A percentile compares a stretch with the other conserved stretches of the same genome.
phyloP scores from a whole-genome alignment of 2,113 vertebrate species.

The Fregetta grallaria region DNA sequence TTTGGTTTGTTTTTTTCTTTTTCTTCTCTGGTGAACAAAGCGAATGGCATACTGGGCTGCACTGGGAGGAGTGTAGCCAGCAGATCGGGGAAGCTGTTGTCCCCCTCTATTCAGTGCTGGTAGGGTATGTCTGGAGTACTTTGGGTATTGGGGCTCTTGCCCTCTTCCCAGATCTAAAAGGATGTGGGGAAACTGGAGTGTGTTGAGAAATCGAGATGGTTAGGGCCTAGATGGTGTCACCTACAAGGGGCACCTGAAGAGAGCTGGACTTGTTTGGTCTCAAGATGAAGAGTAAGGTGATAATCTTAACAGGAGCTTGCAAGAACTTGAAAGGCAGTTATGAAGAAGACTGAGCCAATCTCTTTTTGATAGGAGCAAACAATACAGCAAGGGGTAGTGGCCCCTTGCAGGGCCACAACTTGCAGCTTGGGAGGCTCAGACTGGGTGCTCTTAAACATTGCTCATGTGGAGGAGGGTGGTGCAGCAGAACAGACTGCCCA shows the following conservation, averaged over 20 bases:
- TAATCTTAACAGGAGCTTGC: neutral
- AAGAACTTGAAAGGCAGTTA: neutral
- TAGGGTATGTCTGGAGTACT: neutral
- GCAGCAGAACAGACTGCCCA: neutral
- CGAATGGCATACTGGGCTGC: neutral
- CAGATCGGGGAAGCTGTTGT: neutral
- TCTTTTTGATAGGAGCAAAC: neutral
- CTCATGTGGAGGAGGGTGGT: neutral
- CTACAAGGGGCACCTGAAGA: neutral
- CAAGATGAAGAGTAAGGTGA: neutral
- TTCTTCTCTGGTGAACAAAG: neutral
- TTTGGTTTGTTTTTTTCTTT: neutral
- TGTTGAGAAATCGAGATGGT: neutral
- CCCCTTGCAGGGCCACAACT: neutral
- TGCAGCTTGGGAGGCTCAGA: neutral
- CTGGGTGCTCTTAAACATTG: neutral
- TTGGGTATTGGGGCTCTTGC: neutral
- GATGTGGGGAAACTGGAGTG: neutral
- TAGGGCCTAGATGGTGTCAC: neutral
- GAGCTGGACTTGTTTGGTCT: neutral
- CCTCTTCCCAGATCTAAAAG: neutral
- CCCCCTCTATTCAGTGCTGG: neutral
- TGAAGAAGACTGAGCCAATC: neutral
- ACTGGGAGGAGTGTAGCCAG: neutral
- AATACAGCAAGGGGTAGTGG: neutral